Base-by-base conservation (phyloP, 2,113 vertebrate species). In the Boleophthalmus pectinirostris region DNA sequence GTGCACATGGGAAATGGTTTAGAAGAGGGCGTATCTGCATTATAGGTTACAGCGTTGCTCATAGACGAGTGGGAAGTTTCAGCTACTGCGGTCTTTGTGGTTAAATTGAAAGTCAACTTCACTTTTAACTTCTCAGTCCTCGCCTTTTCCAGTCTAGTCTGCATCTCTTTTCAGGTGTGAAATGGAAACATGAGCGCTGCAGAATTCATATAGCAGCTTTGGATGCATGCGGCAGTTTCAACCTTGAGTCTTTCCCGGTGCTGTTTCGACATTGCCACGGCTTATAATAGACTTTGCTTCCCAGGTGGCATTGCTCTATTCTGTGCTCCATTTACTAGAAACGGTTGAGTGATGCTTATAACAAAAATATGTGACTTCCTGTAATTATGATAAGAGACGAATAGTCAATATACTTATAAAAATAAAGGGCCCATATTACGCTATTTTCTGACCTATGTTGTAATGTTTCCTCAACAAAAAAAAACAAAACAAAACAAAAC, bases 241-340 rank as follows among this genome's bases (percentile, higher is more conserved):
- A 77, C 83, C 86, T 89, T 78, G 70, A 85, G 63, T 66, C 75
- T 82, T 68, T 46, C 67, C 70, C 24, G 29, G 29, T 20, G 74
- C 46, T 51, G 70, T 76, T 67, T 45, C 70, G 57, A 77, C 57
- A 86, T 79, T 86, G 45, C 57, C 66, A 38, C 43, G 73, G 79
- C 74, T 82, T 86, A 78, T 75, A 87, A 82, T 86, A 86, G 75
- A 13, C 63, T 64, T 23, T 29, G 43, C 51, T 77, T 81, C 72
- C 77, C 72, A 67, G 58, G 74, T 75, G 82, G 74, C 75, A 73
- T 60, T 77, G 83, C 58, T 76, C 78, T 29, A 85, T 84, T 86
- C 85, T 57, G 68, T 56, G 72, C 67, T 73, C 54, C 0, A 5
- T 76, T 86, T 73, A 83, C 73, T 66, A 66, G 46, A 85, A 81